Evolutionary conservation across 2,888 invertebrate genomes (phyloP).

Genomic region (Cephonodes hylas): DNA sequence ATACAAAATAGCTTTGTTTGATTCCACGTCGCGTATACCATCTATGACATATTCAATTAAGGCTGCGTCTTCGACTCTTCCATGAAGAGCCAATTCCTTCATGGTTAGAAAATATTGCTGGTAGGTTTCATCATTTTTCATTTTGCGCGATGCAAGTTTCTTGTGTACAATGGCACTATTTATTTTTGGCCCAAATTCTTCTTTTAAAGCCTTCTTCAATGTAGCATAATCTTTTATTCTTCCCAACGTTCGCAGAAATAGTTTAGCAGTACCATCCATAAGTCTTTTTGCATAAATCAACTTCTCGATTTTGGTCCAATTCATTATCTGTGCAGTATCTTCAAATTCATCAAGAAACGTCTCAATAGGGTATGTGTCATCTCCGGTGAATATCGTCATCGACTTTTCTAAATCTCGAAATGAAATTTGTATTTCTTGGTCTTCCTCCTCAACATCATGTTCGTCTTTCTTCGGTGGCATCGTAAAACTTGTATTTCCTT

Average conservation of each 20-base stretch:
- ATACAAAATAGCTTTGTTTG: background rate
- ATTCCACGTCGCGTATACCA: background rate
- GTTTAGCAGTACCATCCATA: constrained; percentile 16
- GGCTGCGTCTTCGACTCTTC: no score
- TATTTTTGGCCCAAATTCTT: constrained; percentile 17
- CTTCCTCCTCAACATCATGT: background rate
- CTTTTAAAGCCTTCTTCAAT: constrained; percentile 14
- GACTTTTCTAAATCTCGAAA: constrained; percentile 9
- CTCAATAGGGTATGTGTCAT: constrained; percentile 17
- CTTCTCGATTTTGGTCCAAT: constrained; percentile 15
- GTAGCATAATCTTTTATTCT: constrained; percentile 4
- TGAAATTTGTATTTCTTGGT: background rate
- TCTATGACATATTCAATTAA: no score
- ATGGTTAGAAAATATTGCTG: no score
- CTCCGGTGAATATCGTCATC: constrained; percentile 19
- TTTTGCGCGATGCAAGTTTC: no score
- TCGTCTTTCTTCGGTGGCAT: constrained; percentile 20
- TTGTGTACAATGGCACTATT: constrained; percentile 13
- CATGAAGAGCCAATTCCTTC: no score
- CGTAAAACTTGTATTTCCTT: background rate
- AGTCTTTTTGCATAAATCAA: constrained; percentile 18
- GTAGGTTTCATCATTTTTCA: no score
- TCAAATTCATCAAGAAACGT: constrained; percentile 16
- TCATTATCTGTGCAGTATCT: constrained; percentile 14
- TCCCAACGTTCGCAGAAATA: constrained; percentile 15